Evolutionary conservation across 2,888 invertebrate genomes (phyloP), one percentile per base, ranked within the genome.

Genomic region (Drosophila koepferae): DNA sequence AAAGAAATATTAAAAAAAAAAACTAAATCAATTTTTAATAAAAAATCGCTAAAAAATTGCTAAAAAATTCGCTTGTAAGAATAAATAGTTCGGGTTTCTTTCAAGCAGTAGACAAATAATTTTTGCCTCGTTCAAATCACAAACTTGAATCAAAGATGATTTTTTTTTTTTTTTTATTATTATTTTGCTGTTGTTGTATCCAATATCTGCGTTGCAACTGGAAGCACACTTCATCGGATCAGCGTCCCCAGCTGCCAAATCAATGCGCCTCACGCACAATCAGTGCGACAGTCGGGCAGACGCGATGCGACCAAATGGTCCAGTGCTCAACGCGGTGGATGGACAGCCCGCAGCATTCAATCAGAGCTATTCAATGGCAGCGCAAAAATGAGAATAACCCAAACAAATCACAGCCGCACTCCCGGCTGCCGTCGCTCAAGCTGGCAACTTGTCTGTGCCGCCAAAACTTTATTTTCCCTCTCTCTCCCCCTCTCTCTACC

Each of bases 311-410:
- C 66, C 71, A 58, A 71, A 58, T 58, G 58, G 72, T 64, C 48
- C 48, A 60, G 40, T 38, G 55, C 44, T 51, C 49, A 61, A 20
- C 53, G 23, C 23, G 51, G 12, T 12, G 59, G 51, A 63, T 60
- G 38, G 49, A 66, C 61, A 51, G 72, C 64, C 64, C 62, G 53
- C 41, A 65, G 74, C 74, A 71, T 77, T 81, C 71, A 80, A 77
- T 80, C 78, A 74, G 64, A 74, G 73, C 64, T 28, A 64, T 80
- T 81, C 81, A 81, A 81, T 81, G 81, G 64, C 53, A 64, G 60
- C 68, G 48, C 64, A 74, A 69, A 79, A 74, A 74, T 69, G 59
- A 76, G 63, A 73, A 78, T 74, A 74, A 55, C 48, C 61, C 61
- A 74, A 68, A 77, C 74, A 77, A 77, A 78, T 74, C 67, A 73